Evolutionary conservation across 2,113 vertebrate genomes (phyloP), one percentile per base, ranked within the genome.

Genomic region (Xyrauchen texanus): DNA sequence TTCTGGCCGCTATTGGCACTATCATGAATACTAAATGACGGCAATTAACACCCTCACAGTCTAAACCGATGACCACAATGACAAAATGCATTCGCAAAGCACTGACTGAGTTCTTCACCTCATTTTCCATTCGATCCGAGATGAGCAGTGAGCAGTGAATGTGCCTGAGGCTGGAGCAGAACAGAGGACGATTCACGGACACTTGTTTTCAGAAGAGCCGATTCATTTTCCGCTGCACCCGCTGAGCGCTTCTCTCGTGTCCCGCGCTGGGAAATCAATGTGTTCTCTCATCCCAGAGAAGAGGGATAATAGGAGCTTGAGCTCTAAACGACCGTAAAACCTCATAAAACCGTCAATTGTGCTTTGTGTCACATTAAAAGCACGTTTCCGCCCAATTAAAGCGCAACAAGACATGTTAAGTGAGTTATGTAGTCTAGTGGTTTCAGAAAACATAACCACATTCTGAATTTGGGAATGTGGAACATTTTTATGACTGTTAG

Each of bases 181-280:
- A 51, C 45, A 15, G 34, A 45, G 69, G 42, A 60, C 0, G 21
- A 16, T 66, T 61, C 47, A 5, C 62, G 2, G 21, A 49, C 12
- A 34, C 62, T 58, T 81, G 62, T 58, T 13, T 72, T 72, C 34
- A 58, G 13, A 7, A 5, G 6, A 58, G 42, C 1, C 16, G 68
- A 49, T 69, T 34, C 52, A 53, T 69, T 68, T 34, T 51, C 10
- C 52, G 49, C 10, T 49, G 12, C 67, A 42, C 70, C 53, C 11
- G 78, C 83, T 87, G 60, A 84, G 88, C 85, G 68, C 2, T 47
- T 76, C 53, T 76, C 57, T 78, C 52, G 4, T 61, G 47, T 66
- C 88, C 68, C 71, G 85, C 87, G 64, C 81, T 60, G 82, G 82
- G 47, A 81, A 69, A 86, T 86, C 88, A 87, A 86, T 53, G 67